phyloP scores from a whole-genome alignment of 2,888 invertebrate species.

The Leptogaster cylindrica region DNA sequence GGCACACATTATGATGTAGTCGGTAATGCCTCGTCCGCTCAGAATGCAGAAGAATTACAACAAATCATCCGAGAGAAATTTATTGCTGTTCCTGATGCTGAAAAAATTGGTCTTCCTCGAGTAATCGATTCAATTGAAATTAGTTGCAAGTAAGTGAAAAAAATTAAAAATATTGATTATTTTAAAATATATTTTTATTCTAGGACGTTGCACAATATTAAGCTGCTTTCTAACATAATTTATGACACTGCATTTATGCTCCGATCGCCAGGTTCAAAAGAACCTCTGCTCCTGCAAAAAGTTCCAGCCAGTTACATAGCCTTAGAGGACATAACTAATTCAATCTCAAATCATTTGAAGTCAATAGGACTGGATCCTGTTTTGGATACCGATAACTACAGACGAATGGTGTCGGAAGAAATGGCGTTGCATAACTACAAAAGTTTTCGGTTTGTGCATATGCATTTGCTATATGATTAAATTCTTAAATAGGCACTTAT shows the following conservation, averaged over 20 bases:
- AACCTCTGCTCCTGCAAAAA: conserved; percentile 87
- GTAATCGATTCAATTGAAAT: conserved; percentile 94
- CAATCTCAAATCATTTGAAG: conserved; percentile 78
- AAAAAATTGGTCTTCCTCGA: conserved; percentile 92
- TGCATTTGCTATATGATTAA: not conserved
- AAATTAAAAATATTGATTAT: not conserved
- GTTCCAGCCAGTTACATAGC: conserved; percentile 96
- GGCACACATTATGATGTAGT: conserved; percentile 95
- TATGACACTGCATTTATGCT: conserved; percentile 93
- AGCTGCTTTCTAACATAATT: conserved; percentile 86
- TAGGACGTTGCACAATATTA: conserved; percentile 87
- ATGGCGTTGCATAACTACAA: conserved; percentile 61
- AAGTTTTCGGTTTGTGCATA: conserved; percentile 54
- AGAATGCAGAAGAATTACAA: conserved; percentile 77
- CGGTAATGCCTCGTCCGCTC: conserved; percentile 59
- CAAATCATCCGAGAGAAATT: conserved; percentile 85
- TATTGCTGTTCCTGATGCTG: conserved; percentile 92
- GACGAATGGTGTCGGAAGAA: conserved; percentile 59
- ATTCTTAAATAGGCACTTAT: conserved; percentile 37
- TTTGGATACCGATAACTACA: conserved; percentile 79
- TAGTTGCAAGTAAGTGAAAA: conserved; percentile 63
- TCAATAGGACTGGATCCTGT: conserved; percentile 78
- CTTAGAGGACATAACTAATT: conserved; percentile 88
- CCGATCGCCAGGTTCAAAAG: conserved; percentile 89
- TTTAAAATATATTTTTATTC: not conserved